Conservation (phyloP, 2,797 vertebrate genomes). For the Sebastolobus altivelis region DNA sequence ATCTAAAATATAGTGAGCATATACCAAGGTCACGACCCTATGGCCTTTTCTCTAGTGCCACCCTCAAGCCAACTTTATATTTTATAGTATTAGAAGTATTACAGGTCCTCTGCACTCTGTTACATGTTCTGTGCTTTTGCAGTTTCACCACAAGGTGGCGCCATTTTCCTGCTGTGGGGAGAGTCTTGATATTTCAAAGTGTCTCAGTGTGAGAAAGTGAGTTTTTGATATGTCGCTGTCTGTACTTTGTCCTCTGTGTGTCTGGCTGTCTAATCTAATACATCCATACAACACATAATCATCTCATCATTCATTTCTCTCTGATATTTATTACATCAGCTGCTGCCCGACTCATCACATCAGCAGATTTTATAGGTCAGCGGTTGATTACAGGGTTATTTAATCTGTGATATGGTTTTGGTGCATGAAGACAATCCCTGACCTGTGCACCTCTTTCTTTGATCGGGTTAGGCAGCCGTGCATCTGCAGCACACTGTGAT, state of each 20-base stretch:
- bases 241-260: not conserved
- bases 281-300: not conserved
- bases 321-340: not conserved
- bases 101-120: too few relatives aligned
- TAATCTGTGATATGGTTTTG: conserved; percentile 60
- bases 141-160: conserved; percentile 30
- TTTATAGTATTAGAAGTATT: too few relatives aligned
- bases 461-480: conserved; percentile 28
- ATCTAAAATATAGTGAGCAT: too few relatives aligned
- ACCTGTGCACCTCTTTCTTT: conserved; percentile 38
- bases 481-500: not conserved
- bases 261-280: not conserved
- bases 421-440: conserved; percentile 47
- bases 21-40: too few relatives aligned
- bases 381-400: conserved; percentile 59
- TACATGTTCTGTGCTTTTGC: not conserved
- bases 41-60: too few relatives aligned
- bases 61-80: too few relatives aligned
- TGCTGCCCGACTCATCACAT: conserved; percentile 17
- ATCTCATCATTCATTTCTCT: not conserved
- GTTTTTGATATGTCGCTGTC: not conserved
- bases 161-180: not conserved
- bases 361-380: conserved; percentile 62
- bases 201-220: not conserved
- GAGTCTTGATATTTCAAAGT: not conserved